Evolutionary conservation across 1,140 invertebrate species (phyloP).

Genomic region (Linepithema humile): DNA sequence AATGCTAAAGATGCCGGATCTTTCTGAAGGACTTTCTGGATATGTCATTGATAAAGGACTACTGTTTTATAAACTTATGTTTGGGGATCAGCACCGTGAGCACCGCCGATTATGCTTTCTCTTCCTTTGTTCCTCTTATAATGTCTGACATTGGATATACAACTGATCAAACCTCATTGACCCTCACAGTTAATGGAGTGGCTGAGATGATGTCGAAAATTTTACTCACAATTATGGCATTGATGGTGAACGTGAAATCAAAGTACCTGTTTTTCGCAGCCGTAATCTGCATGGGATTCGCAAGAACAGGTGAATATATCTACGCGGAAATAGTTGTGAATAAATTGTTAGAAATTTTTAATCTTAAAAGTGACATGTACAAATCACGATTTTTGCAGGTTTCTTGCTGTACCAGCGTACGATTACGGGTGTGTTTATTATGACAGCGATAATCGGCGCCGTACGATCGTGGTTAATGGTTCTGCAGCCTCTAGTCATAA

Average conservation of each 20-base stretch:
- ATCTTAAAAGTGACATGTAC: neutral
- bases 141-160: constrained; percentile 77
- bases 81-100: constrained; percentile 78
- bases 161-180: constrained; percentile 74
- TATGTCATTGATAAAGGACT: constrained; percentile 75
- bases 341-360: neutral
- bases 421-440: constrained; percentile 74
- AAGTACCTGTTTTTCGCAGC: constrained; percentile 80
- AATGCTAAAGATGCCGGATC: neutral
- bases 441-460: constrained; percentile 76
- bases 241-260: constrained; percentile 75
- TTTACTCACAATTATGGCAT: constrained; percentile 76
- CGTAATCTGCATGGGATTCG: constrained; percentile 77
- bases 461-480: constrained; percentile 79
- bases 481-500: constrained; percentile 80
- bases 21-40: constrained; percentile 76
- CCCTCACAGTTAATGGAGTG: constrained; percentile 76
- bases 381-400: constrained; percentile 63
- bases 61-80: constrained; percentile 77
- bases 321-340: neutral
- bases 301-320: constrained; percentile 74
- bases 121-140: constrained; percentile 78
- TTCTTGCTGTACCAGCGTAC: constrained; percentile 77
- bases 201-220: constrained; percentile 79
- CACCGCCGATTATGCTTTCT: constrained; percentile 79